Conservation (phyloP, 2,888 invertebrate species). For the Corbicula japonica region DNA sequence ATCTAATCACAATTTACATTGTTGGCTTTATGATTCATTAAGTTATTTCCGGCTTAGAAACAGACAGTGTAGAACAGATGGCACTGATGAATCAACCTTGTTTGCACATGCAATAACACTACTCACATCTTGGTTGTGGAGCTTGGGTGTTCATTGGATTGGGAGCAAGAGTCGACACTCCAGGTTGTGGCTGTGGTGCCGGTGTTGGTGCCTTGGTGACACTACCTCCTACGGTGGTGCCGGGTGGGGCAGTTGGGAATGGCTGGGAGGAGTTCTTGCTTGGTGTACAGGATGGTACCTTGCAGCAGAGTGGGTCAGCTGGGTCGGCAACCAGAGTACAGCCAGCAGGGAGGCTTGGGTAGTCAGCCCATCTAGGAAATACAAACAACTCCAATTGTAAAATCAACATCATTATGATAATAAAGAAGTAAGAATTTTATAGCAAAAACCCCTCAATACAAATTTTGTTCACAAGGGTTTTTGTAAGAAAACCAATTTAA, state of each 20-base stretch:
- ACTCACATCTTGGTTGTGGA: slow-evolving; percentile 33
- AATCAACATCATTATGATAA: too few relatives aligned
- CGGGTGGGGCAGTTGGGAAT: slow-evolving; percentile 68
- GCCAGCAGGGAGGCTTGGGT: slow-evolving; percentile 61
- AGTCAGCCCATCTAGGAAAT: slow-evolving; percentile 67
- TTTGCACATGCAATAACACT: too few relatives aligned
- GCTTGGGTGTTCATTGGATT: slow-evolving; percentile 14
- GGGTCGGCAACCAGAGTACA: slow-evolving; percentile 68
- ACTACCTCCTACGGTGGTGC: slow-evolving; percentile 70
- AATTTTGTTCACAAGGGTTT: too few relatives aligned
- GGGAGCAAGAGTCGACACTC: slow-evolving; percentile 61
- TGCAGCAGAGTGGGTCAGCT: slow-evolving; percentile 71
- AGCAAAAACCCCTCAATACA: too few relatives aligned
- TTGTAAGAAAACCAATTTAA: too few relatives aligned
- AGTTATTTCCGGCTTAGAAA: too few relatives aligned
- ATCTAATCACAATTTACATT: too few relatives aligned
- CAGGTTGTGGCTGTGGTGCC: slow-evolving; percentile 56
- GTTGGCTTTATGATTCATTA: too few relatives aligned
- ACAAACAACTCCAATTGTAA: too few relatives aligned
- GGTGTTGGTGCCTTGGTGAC: slow-evolving; percentile 68
- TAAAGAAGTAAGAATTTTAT: too few relatives aligned
- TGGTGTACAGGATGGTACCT: slow-evolving; percentile 68
- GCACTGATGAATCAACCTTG: too few relatives aligned
- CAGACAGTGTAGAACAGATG: too few relatives aligned
- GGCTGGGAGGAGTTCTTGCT: slow-evolving; percentile 56